phyloP scores from a whole-genome alignment of 2,888 invertebrate species.

The Pteria penguin region DNA sequence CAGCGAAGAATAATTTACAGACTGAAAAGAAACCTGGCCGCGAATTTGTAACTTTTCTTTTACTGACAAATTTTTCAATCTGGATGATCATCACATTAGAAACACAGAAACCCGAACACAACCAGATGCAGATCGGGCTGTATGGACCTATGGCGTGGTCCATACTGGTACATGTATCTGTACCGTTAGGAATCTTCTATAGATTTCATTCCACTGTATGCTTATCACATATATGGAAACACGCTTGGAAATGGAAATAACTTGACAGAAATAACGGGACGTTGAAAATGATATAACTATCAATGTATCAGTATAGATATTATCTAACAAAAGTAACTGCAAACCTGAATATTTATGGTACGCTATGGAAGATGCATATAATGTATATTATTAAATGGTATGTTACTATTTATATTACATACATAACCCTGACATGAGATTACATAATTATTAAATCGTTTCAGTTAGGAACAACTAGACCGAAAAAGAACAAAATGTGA shows the following conservation, averaged over 20 bases:
- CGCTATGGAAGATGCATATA: too few species aligned
- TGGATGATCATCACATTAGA: constrained; percentile 98
- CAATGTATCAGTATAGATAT: too few species aligned
- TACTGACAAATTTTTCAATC: constrained; percentile 97
- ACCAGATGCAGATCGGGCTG: constrained; percentile 94
- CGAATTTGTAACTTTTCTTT: constrained; percentile 95
- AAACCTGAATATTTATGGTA: too few species aligned
- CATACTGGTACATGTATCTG: constrained; percentile 93
- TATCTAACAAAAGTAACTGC: too few species aligned
- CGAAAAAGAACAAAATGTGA: too few species aligned
- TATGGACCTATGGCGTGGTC: constrained; percentile 97
- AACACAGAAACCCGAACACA: constrained; percentile 94
- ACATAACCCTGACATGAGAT: too few species aligned
- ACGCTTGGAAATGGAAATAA: constrained; percentile 87
- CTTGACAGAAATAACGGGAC: too few species aligned
- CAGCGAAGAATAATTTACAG: constrained; percentile 93
- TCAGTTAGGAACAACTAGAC: too few species aligned
- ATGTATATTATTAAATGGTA: too few species aligned
- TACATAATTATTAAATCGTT: too few species aligned
- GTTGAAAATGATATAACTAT: too few species aligned
- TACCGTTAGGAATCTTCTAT: constrained; percentile 97
- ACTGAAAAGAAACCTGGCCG: constrained; percentile 91
- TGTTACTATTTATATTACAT: too few species aligned
- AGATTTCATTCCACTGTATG: constrained; percentile 96
- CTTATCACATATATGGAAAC: constrained; percentile 97